These are phyloP conservation scores for Dendrolimus houi DNA, from an alignment of 2,888 invertebrate genomes.

Conservation along the genomic window DNA sequence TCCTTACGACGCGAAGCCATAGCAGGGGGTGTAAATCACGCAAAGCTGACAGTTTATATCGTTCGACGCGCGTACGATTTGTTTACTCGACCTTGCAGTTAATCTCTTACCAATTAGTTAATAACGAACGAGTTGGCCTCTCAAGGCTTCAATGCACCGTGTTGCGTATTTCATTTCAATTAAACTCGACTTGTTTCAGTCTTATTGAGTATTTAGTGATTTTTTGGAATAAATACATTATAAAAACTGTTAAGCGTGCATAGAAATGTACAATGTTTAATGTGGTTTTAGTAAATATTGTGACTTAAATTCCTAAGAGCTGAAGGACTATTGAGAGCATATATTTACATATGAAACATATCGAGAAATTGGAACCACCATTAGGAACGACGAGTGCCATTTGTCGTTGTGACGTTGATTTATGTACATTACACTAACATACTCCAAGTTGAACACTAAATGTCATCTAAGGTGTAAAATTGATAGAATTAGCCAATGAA, in stretches of 20 bases:
- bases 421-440: conserved; percentile 6
- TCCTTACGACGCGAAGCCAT: conserved; percentile 31
- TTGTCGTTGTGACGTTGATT: conserved; percentile 14
- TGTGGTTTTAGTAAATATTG: background rate
- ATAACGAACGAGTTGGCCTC: background rate
- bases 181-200: too few relatives aligned
- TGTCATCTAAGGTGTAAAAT: too few relatives aligned
- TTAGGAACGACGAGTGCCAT: conserved; percentile 13
- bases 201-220: too few relatives aligned
- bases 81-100: conserved; percentile 21
- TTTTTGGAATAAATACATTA: too few relatives aligned
- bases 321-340: background rate
- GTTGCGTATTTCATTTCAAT: background rate
- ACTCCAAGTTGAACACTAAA: too few relatives aligned
- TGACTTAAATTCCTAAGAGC: background rate
- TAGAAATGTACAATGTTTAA: background rate
- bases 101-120: conserved; percentile 21
- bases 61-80: conserved; percentile 26
- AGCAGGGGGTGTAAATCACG: conserved; percentile 38
- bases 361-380: conserved; percentile 16
- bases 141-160: background rate
- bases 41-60: conserved; percentile 28
- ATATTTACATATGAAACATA: conserved; percentile 5
- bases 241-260: too few relatives aligned
- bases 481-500: background rate